A percentile compares a stretch with the other conserved stretches of the same genome.
Conservation (phyloP, 2,888 invertebrate species). For the Seira sanloemensis region DNA sequence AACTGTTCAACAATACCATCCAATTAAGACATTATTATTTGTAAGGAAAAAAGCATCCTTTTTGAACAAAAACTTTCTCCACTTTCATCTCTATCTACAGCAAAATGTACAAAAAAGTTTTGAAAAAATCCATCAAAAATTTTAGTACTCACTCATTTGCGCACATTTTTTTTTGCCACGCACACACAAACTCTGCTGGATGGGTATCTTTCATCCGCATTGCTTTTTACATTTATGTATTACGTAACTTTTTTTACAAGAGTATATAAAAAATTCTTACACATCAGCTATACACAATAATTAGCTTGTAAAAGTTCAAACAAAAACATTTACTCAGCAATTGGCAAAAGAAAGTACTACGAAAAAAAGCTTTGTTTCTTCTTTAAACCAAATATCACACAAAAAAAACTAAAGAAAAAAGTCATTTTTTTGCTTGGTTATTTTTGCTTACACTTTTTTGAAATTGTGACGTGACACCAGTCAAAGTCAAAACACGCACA, state of each 20-base stretch:
- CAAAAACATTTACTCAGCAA: background rate
- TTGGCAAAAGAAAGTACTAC: background rate
- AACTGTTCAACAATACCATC: too few species aligned
- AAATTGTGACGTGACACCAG: background rate
- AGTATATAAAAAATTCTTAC: background rate
- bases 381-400: background rate
- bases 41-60: background rate
- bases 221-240: conserved; percentile 8
- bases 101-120: background rate
- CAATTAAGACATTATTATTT: background rate
- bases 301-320: background rate
- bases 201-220: conserved; percentile 62
- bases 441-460: background rate
- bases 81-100: background rate
- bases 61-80: background rate
- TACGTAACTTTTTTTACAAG: too few species aligned
- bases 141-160: background rate
- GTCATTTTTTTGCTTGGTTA: background rate
- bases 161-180: conserved; percentile 16
- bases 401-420: background rate
- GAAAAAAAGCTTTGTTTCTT: background rate
- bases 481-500: background rate
- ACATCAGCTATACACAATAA: background rate
- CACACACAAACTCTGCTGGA: conserved; percentile 36
- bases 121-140: background rate